Evolutionary conservation across 2,888 invertebrate species (phyloP).

Genomic region (Nomada flava): DNA sequence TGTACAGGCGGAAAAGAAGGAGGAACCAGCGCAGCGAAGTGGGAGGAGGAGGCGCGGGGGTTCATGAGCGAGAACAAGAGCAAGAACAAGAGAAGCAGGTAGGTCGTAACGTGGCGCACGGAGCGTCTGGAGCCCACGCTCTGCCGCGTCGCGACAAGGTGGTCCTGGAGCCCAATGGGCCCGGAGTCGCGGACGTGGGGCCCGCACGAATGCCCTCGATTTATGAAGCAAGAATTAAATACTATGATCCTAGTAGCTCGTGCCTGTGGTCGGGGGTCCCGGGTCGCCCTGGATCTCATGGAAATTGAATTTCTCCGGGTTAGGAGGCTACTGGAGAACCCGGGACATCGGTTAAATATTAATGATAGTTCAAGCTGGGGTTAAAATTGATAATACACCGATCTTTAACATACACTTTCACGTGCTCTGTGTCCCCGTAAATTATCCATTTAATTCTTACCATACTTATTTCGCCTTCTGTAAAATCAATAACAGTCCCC

Average conservation of each 20-base stretch:
- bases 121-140: slow-evolving; percentile 78
- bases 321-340: slow-evolving; percentile 6
- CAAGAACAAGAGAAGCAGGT: slow-evolving; percentile 76
- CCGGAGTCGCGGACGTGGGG: slow-evolving; percentile 70
- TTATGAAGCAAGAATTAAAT: slow-evolving; percentile 79
- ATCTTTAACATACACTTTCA: no score
- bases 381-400: no score
- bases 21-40: slow-evolving; percentile 16
- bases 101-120: slow-evolving; percentile 78
- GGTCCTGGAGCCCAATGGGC: slow-evolving; percentile 71
- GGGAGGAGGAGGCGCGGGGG: background rate
- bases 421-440: no score
- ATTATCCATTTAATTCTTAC: no score
- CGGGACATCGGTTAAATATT: no score
- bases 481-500: no score
- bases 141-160: slow-evolving; percentile 78
- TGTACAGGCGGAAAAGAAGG: slow-evolving; percentile 53
- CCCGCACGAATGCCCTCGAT: slow-evolving; percentile 75
- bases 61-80: slow-evolving; percentile 74
- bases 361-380: no score
- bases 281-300: background rate
- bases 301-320: slow-evolving; percentile 32
- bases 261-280: background rate
- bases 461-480: no score
- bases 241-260: slow-evolving; percentile 57